phyloP scores from a whole-genome alignment of 2,113 vertebrate species.

The Abramis brama region DNA sequence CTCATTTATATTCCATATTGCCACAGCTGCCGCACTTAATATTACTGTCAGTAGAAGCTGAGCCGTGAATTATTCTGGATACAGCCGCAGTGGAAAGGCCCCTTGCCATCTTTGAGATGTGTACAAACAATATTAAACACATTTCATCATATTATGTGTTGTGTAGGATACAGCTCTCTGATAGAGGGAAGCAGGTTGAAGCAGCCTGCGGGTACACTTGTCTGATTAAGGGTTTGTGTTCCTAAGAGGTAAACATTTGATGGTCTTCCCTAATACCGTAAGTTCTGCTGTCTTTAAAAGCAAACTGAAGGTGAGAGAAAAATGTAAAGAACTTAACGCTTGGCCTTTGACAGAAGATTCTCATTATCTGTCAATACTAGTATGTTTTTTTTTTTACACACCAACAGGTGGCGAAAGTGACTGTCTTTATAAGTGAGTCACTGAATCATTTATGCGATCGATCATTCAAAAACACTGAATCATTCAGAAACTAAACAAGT shows the following conservation, averaged over 20 bases:
- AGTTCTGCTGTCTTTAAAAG: background rate
- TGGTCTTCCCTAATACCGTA: background rate
- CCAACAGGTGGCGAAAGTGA: background rate
- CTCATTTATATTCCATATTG: constrained; percentile 88
- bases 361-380: background rate
- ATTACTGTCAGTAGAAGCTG: constrained; percentile 80
- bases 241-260: constrained; percentile 7
- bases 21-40: constrained; percentile 80
- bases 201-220: constrained; percentile 40
- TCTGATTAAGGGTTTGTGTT: constrained; percentile 44
- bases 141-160: constrained; percentile 73
- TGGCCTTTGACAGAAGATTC: background rate
- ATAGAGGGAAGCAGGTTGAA: constrained; percentile 64
- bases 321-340: background rate
- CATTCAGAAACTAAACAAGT: background rate
- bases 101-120: constrained; percentile 71
- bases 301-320: background rate
- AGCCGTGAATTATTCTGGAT: constrained; percentile 76
- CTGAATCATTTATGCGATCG: background rate
- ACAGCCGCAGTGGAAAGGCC: constrained; percentile 71
- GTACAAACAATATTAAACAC: constrained; percentile 79
- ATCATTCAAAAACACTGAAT: background rate
- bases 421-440: background rate
- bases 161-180: constrained; percentile 59
- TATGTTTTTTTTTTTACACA: background rate